A percentile compares a stretch with the other conserved stretches of the same genome.
These are phyloP conservation scores for Torymus tubicola DNA, from an alignment of 2,888 invertebrate genomes.

Conservation along the genomic window DNA sequence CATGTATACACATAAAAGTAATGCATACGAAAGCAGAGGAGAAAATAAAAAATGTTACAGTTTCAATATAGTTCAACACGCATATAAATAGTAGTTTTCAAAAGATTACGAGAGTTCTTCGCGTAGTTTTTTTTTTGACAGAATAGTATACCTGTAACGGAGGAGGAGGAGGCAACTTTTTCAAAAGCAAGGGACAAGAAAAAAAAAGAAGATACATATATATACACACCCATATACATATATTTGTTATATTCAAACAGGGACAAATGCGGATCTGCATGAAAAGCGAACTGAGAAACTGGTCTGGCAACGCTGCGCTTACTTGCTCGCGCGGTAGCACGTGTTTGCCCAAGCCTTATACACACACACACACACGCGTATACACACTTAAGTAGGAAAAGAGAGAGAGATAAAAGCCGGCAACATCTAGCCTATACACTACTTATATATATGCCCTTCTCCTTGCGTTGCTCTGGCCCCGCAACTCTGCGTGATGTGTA, in stretches of 20 bases:
- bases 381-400: not conserved
- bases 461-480: not conserved
- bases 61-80: too few species aligned
- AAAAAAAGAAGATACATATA: not conserved
- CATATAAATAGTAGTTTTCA: too few species aligned
- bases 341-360: conserved; percentile 18
- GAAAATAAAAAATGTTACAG: too few species aligned
- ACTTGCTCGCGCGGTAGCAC: conserved; percentile 1
- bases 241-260: conserved; percentile 34
- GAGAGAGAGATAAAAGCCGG: not conserved
- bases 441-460: conserved; percentile 1
- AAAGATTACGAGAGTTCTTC: too few species aligned
- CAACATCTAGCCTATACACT: conserved; percentile 8
- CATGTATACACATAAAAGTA: too few species aligned
- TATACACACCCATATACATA: not conserved
- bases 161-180: not conserved
- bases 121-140: too few species aligned
- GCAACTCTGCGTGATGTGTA: not conserved
- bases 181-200: not conserved
- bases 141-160: too few species aligned
- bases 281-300: conserved; percentile 31
- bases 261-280: conserved; percentile 37
- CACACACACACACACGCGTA: not conserved
- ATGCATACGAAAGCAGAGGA: too few species aligned
- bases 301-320: conserved; percentile 24